phyloP scores from a whole-genome alignment of 2,113 vertebrate species.

The Mastomys coucha region DNA sequence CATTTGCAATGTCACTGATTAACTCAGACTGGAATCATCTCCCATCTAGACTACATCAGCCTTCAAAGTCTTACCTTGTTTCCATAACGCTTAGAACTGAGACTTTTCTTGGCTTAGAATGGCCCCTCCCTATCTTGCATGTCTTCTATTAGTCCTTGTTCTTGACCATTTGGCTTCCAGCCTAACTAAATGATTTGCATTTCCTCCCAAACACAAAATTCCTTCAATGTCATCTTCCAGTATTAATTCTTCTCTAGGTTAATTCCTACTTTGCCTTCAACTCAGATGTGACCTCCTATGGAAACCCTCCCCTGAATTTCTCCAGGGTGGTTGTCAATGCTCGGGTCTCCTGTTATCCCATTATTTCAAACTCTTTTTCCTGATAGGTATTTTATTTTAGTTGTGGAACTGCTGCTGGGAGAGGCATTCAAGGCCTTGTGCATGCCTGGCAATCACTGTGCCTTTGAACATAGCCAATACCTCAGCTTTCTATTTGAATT shows the following conservation, averaged over 20 bases:
- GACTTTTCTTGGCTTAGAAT: background rate
- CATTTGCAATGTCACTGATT: background rate
- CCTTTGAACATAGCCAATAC: background rate
- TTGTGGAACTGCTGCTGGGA: no score
- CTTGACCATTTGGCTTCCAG: background rate
- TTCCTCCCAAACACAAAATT: conserved; percentile 47
- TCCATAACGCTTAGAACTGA: conserved; percentile 15
- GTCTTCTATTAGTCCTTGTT: conserved; percentile 7
- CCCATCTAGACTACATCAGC: background rate
- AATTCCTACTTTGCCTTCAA: conserved; percentile 43
- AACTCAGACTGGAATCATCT: conserved; percentile 26
- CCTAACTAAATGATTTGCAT: conserved; percentile 51
- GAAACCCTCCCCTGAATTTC: background rate
- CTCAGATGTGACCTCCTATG: conserved; percentile 17
- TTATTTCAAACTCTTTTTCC: background rate
- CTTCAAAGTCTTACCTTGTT: background rate
- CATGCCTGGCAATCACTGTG: background rate
- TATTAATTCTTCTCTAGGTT: conserved; percentile 34
- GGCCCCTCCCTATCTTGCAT: background rate
- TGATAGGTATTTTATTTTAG: background rate
- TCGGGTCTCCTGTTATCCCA: background rate
- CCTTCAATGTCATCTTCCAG: background rate
- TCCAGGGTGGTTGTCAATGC: background rate
- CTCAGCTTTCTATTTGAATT: conserved; percentile 31
- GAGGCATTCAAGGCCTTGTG: background rate